Evolutionary conservation across 2,888 invertebrate genomes (phyloP), one percentile per base, ranked within the genome.

Genomic region (Tetragonula carbonaria): DNA sequence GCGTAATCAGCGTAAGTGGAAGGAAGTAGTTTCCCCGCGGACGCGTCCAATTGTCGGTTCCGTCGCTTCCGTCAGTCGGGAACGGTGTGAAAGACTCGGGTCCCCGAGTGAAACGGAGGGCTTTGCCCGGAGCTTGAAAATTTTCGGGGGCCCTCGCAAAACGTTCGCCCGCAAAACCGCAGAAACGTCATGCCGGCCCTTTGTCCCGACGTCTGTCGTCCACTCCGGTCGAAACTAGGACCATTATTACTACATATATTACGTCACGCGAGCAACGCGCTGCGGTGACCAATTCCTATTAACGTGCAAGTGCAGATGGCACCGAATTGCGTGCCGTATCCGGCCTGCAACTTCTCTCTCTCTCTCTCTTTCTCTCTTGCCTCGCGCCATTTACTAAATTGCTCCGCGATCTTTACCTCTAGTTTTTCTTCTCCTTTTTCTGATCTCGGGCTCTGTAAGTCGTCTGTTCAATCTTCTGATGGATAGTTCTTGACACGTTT

Each of bases 131-230:
- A 18, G 62, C 38, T 57, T 28, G 70, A 81, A 82, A 82, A 81
- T 82, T 82, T 59, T 59, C 67, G 65, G 66, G 51, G 45, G 45
- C 45, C 45, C 53, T 51, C 16, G 21, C n/a, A 14, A 67, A 55
- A 70, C 70, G 76, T 53, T 65, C 87, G 90, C 87, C 91, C 92
- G 91, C 92, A 90, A 93, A 93, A 93, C 93, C 93, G 87, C 93
- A 93, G 86, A 91, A 88, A 91, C 92, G 90, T 90, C 93, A 93
- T 92, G 90, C 90, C 87, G 93, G 88, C 85, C 91, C 87, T 92
- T 93, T 93, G 92, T 93, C 90, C 87, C 45, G 8, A 45, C 45
- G 67, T 70, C 80, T 79, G 76, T 62, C 73, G 85, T 86, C 77
- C 84, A 85, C 74, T 65, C 78, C 45, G 45, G 82, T 79, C 82